Evolutionary conservation across 2,888 invertebrate species (phyloP), one percentile per base, ranked within the genome.

Genomic region (Corythucha ciliata): DNA sequence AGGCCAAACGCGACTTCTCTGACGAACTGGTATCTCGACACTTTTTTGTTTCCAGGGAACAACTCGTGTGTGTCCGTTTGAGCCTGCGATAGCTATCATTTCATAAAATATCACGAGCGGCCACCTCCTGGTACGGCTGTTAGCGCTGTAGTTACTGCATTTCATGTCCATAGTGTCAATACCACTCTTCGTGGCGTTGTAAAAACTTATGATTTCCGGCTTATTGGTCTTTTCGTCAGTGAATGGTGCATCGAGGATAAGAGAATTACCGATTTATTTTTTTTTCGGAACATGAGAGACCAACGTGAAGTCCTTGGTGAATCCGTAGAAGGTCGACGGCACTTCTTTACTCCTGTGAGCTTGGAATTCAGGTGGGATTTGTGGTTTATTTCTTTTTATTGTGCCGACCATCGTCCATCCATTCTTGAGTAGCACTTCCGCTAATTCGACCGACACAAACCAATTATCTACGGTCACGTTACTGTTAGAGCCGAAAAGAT

Each of bases 391-490:
- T 39, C 48, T 53, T 33, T 40, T 52, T 36, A 48, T n/a, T 27
- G 48, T 55, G 12, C 48, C 48, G 4, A 52, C 37, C 22, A 45
- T 48, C 33, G 52, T 54, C n/a, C n/a, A n/a, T n/a, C n/a, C n/a
- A n/a, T n/a, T n/a, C n/a, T n/a, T 34, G 2, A 26, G 16, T 16
- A 52, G 34, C 44, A 57, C 46, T 22, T 61, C 53, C 32, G 58
- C 60, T 45, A 62, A 45, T 54, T 63, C 60, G 24, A 64, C 55
- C 4, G 63, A 63, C 22, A n/a, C n/a, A n/a, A n/a, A n/a, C n/a
- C n/a, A n/a, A n/a, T n/a, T n/a, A n/a, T n/a, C n/a, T n/a, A n/a
- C n/a, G n/a, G n/a, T n/a, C n/a, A n/a, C n/a, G n/a, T n/a, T n/a
- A n/a, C n/a, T n/a, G n/a, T n/a, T n/a, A n/a, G n/a, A n/a, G n/a